Evolutionary conservation across 2,797 vertebrate species (phyloP).

Genomic region (Iguana delicatissima): DNA sequence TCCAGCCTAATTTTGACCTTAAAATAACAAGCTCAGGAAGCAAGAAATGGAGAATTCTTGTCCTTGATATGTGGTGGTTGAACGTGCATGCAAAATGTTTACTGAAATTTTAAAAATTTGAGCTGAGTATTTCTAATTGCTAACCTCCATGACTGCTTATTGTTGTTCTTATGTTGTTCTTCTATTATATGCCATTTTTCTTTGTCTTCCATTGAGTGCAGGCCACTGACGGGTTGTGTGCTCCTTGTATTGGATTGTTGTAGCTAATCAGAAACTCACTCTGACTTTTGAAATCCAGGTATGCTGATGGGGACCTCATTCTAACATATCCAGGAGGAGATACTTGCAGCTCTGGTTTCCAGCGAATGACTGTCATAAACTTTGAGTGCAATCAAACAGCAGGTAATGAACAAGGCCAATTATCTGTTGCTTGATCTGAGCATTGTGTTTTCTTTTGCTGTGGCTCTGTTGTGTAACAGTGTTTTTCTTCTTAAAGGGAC

Average conservation of each 20-base stretch:
- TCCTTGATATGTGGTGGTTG: background rate
- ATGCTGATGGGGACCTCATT: constrained; percentile 95
- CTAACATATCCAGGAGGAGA: constrained; percentile 89
- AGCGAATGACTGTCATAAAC: constrained; percentile 96
- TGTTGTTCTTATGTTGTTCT: constrained; percentile 40
- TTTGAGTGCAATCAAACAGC: constrained; percentile 91
- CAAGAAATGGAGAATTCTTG: background rate
- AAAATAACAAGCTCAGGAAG: background rate
- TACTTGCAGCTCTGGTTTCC: constrained; percentile 90
- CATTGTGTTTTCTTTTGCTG: background rate
- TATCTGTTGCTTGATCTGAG: background rate
- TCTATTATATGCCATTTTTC: background rate
- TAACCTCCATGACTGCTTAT: background rate
- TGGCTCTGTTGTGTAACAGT: background rate
- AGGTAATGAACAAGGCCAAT: constrained; percentile 77
- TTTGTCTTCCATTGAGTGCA: constrained; percentile 23
- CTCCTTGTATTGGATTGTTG: background rate
- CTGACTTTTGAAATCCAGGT: constrained; percentile 78
- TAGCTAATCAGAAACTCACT: background rate
- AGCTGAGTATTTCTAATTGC: background rate
- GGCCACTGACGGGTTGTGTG: background rate
- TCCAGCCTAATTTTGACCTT: background rate
- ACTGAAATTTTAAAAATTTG: background rate
- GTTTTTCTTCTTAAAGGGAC: background rate
- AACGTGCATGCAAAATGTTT: background rate